Evolutionary conservation across 2,797 vertebrate species (phyloP).

Genomic region (Sylvilagus floridanus): DNA sequence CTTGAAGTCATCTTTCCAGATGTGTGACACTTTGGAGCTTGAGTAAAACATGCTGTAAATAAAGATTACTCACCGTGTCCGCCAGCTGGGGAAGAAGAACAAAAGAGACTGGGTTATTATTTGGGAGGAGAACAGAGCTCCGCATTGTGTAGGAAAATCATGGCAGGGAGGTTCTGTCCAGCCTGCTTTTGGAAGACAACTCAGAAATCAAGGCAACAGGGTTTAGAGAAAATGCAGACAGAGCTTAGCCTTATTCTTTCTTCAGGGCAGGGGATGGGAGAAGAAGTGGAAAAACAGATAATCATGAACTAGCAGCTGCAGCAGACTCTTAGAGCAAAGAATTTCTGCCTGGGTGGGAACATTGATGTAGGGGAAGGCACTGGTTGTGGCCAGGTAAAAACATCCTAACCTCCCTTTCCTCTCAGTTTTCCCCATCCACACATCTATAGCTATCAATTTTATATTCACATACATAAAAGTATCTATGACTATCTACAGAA

Average conservation of each 20-base stretch:
- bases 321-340: neutral
- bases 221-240: slow-evolving; percentile 1
- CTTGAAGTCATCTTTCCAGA: slow-evolving; percentile 40
- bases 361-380: too few species aligned
- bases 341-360: neutral
- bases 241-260: neutral
- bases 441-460: neutral
- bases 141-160: neutral
- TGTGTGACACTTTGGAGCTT: neutral
- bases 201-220: slow-evolving; percentile 26
- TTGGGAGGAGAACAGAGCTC: neutral
- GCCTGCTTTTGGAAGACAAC: neutral
- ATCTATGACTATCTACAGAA: too few species aligned
- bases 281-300: neutral
- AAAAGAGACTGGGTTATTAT: slow-evolving; percentile 64
- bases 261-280: neutral
- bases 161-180: neutral
- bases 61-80: slow-evolving; percentile 82
- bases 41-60: slow-evolving; percentile 44
- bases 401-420: neutral
- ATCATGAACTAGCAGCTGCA: neutral
- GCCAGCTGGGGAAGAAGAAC: slow-evolving; percentile 79
- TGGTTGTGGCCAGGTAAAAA: neutral
- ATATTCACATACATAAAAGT: neutral
- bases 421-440: neutral